Percentiles rank a stretch among this genome's conserved stretches.
These are phyloP conservation scores for Bombus impatiens DNA, from an alignment of 1,140 invertebrate species.

Conservation along the genomic window DNA sequence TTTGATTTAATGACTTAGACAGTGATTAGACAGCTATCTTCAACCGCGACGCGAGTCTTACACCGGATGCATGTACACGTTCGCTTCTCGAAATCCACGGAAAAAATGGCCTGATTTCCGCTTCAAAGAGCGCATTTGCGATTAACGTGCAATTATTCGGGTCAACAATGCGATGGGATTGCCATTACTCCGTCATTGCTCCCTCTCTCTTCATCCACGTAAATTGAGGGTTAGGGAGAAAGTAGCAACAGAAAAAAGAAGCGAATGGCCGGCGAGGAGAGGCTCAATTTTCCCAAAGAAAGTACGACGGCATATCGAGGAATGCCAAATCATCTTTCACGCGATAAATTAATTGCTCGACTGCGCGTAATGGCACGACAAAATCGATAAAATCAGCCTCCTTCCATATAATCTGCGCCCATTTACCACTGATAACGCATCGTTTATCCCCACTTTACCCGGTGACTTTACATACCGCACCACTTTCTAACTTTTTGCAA, in stretches of 20 bases:
- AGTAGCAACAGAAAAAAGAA: neutral
- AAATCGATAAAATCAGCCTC: neutral
- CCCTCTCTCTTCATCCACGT: neutral
- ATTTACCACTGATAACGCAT: neutral
- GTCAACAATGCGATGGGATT: slow-evolving; percentile 37
- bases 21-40: too few relatives aligned
- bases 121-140: slow-evolving; percentile 16
- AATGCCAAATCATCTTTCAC: neutral
- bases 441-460: neutral
- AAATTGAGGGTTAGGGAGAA: neutral
- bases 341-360: slow-evolving; percentile 6
- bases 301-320: neutral
- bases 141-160: slow-evolving; percentile 56
- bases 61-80: neutral
- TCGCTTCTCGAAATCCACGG: slow-evolving; percentile 7
- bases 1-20: too few relatives aligned
- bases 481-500: neutral
- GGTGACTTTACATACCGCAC: too few relatives aligned
- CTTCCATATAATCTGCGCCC: neutral
- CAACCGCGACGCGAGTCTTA: slow-evolving; percentile 5
- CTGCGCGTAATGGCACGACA: neutral
- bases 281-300: neutral
- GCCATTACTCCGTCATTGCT: neutral
- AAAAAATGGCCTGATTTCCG: slow-evolving; percentile 57
- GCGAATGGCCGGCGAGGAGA: neutral